phyloP scores from a whole-genome alignment of 2,113 vertebrate genomes.

The Cryptotis parvus region DNA sequence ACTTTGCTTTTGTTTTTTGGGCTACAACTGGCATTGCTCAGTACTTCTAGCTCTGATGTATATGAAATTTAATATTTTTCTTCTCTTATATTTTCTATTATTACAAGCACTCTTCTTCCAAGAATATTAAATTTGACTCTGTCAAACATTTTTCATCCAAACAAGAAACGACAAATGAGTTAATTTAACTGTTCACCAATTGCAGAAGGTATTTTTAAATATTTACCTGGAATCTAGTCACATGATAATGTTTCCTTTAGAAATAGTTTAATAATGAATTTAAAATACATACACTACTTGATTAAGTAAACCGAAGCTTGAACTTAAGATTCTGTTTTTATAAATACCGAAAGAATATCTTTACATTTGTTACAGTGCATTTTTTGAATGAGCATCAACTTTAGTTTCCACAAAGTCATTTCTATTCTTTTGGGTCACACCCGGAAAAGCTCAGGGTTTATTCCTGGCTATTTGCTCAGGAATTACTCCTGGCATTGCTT shows the following conservation, averaged over 20 bases:
- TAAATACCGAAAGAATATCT: not conserved
- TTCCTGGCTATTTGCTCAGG: too few relatives aligned
- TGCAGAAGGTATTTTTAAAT: not conserved
- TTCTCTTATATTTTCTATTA: not conserved
- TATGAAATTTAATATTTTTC: not conserved
- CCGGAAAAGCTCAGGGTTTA: too few relatives aligned
- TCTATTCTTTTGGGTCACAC: too few relatives aligned
- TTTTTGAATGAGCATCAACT: not conserved
- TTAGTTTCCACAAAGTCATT: constrained; percentile 4
- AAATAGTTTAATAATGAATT: not conserved
- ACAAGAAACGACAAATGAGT: not conserved
- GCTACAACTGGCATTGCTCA: too few relatives aligned
- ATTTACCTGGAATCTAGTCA: not conserved
- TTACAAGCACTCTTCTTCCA: not conserved
- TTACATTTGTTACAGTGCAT: not conserved
- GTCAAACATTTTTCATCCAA: not conserved
- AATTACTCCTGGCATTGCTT: too few relatives aligned
- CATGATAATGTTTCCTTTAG: not conserved
- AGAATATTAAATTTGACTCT: not conserved
- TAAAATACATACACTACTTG: not conserved
- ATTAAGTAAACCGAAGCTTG: not conserved
- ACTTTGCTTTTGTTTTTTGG: not conserved
- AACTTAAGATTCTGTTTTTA: not conserved
- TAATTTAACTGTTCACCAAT: not conserved
- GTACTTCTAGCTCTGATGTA: not conserved